phyloP scores from a whole-genome alignment of 2,888 invertebrate species.

The Odontocerum albicorne region DNA sequence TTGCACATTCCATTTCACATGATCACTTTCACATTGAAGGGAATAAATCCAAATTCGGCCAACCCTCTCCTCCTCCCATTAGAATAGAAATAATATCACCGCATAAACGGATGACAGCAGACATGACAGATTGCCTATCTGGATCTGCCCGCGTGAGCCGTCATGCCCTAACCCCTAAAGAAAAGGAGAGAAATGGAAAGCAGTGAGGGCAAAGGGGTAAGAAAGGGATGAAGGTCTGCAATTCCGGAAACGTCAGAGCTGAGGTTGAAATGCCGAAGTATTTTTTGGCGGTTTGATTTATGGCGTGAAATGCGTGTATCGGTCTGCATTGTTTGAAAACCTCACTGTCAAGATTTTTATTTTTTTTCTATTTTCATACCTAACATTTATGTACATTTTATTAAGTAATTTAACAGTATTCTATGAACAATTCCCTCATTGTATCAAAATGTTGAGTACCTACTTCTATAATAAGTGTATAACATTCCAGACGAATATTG shows the following conservation, averaged over 20 bases:
- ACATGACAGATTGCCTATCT: conserved; percentile 35
- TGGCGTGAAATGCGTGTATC: not conserved
- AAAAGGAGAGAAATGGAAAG: not conserved
- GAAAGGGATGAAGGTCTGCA: not conserved
- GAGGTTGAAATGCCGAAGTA: not conserved
- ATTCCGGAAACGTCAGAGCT: not conserved
- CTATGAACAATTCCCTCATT: too few species aligned
- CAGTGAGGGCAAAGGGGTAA: not conserved
- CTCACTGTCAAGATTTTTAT: too few species aligned
- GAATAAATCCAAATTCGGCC: too few species aligned
- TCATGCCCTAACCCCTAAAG: not conserved
- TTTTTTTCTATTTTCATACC: too few species aligned
- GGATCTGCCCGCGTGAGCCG: not conserved
- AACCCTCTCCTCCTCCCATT: not conserved
- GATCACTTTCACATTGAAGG: too few species aligned
- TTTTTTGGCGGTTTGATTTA: not conserved
- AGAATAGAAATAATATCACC: conserved; percentile 27
- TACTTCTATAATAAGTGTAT: too few species aligned
- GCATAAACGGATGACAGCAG: conserved; percentile 26
- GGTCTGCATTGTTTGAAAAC: not conserved
- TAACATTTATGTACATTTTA: too few species aligned
- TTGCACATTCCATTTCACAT: too few species aligned
- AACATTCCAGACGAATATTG: too few species aligned
- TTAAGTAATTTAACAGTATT: too few species aligned
- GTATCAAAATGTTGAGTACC: too few species aligned